Percentiles rank a stretch among this genome's conserved stretches.
phyloP scores from a whole-genome alignment of 2,888 invertebrate genomes.

The Theodoxus fluviatilis region DNA sequence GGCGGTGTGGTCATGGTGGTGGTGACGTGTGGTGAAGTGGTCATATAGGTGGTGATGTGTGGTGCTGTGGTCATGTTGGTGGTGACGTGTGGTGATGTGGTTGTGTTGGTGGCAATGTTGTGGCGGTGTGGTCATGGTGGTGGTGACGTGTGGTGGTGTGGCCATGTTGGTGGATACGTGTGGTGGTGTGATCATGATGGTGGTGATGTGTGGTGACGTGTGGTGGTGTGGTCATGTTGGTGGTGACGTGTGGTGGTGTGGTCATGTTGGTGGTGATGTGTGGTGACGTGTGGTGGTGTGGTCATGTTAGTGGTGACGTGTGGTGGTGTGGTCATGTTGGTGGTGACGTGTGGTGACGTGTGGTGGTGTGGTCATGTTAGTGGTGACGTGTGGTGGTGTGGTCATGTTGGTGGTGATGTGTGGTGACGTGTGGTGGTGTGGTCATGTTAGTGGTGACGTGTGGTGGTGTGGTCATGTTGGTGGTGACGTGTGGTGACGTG shows the following conservation, averaged over 20 bases:
- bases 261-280: neutral
- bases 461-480: constrained; percentile 22
- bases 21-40: neutral
- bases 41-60: neutral
- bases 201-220: neutral
- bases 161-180: neutral
- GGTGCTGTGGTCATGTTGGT: neutral
- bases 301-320: neutral
- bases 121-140: neutral
- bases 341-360: neutral
- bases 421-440: constrained; percentile 10
- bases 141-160: neutral
- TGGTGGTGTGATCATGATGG: neutral
- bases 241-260: neutral
- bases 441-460: constrained; percentile 21
- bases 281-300: neutral
- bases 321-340: neutral
- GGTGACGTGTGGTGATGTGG: neutral
- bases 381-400: neutral
- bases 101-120: neutral
- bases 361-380: neutral
- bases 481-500: constrained; percentile 26
- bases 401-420: neutral
- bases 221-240: neutral
- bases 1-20: neutral